Percentiles rank a stretch among this genome's conserved stretches.
Conservation (phyloP, 2,113 vertebrate genomes). For the Chaenocephalus aceratus region DNA sequence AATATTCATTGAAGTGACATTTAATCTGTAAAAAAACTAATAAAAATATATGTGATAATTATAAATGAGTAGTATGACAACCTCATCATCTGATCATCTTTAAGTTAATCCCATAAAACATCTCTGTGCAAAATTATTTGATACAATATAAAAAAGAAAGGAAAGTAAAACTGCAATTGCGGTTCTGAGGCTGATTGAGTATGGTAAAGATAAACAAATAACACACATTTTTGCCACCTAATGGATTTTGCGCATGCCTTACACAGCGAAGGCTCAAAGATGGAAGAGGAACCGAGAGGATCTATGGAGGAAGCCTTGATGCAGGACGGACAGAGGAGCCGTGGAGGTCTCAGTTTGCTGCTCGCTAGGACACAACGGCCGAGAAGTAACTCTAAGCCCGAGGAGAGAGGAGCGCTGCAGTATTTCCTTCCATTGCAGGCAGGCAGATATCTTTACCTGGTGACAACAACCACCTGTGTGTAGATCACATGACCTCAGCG, state of each 20-base stretch:
- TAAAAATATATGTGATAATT: too few relatives aligned
- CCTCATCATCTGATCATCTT: too few relatives aligned
- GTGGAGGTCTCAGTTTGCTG: constrained; percentile 42
- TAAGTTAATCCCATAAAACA: background rate
- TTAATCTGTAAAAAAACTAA: too few relatives aligned
- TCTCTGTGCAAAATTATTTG: background rate
- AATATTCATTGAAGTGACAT: too few relatives aligned
- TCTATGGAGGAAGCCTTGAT: constrained; percentile 5
- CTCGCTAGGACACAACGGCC: constrained; percentile 32
- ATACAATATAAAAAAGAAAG: background rate
- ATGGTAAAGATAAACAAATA: constrained; percentile 4
- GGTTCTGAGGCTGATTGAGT: background rate
- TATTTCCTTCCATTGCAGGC: constrained; percentile 55
- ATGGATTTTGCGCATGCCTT: background rate
- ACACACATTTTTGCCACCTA: background rate
- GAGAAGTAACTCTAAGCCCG: constrained; percentile 53
- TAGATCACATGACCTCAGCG: constrained; percentile 51
- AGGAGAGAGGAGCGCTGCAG: constrained; percentile 21
- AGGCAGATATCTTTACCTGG: constrained; percentile 51
- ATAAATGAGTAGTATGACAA: too few relatives aligned
- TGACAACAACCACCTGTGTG: constrained; percentile 55
- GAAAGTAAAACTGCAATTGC: background rate
- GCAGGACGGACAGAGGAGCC: constrained; percentile 23
- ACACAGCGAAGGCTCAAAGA: constrained; percentile 12
- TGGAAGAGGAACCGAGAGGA: constrained; percentile 15